These are phyloP conservation scores for Drepana falcataria DNA, from an alignment of 2,888 invertebrate species.

Conservation along the genomic window DNA sequence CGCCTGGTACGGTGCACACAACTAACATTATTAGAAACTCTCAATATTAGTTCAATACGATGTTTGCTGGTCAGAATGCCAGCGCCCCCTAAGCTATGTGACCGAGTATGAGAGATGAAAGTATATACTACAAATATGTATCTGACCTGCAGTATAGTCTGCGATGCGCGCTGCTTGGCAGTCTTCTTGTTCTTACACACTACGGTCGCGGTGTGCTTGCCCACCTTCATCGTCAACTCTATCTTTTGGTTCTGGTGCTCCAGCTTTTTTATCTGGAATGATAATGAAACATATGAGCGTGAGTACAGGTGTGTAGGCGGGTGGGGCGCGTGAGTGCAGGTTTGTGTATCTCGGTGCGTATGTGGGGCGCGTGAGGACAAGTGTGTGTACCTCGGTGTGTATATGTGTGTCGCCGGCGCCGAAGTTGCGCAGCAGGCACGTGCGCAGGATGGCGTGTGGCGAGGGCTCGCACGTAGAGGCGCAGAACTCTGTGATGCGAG, in stretches of 20 bases:
- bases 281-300: too few species aligned
- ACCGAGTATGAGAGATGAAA: too few species aligned
- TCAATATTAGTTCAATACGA: too few species aligned
- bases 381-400: slow-evolving; percentile 88
- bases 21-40: too few species aligned
- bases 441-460: slow-evolving; percentile 94
- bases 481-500: slow-evolving; percentile 95
- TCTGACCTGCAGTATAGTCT: slow-evolving; percentile 91
- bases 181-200: slow-evolving; percentile 97
- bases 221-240: slow-evolving; percentile 96
- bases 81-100: too few species aligned
- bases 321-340: too few species aligned
- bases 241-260: slow-evolving; percentile 95
- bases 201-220: slow-evolving; percentile 93
- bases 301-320: slow-evolving; percentile 3
- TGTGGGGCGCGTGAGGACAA: too few species aligned
- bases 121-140: neutral
- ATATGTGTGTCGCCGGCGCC: slow-evolving; percentile 94
- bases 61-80: too few species aligned
- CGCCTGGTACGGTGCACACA: slow-evolving; percentile 69
- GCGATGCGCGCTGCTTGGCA: slow-evolving; percentile 97
- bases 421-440: slow-evolving; percentile 94
- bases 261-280: slow-evolving; percentile 81
- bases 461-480: slow-evolving; percentile 97
- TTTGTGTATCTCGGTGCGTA: too few species aligned